These are phyloP conservation scores for Sitobion miscanthi DNA, from an alignment of 1,140 invertebrate species.

Conservation along the genomic window DNA sequence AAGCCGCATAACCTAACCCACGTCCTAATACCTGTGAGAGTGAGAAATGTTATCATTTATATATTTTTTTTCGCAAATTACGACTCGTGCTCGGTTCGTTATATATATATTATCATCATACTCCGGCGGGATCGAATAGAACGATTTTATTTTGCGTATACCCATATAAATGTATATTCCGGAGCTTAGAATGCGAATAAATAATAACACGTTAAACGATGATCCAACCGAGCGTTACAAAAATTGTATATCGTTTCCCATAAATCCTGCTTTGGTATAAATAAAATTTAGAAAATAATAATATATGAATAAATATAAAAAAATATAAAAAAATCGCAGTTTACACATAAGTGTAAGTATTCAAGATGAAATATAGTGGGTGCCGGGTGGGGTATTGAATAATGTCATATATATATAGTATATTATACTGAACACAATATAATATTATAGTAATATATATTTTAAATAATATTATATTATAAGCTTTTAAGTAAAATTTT, in stretches of 20 bases:
- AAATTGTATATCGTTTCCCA: neutral
- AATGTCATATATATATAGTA: neutral
- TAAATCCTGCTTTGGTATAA: neutral
- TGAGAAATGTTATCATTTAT: neutral
- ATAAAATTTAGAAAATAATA: too few relatives aligned
- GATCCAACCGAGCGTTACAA: neutral
- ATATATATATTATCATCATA: neutral
- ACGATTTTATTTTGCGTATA: neutral
- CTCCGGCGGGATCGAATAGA: neutral
- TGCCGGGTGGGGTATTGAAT: neutral
- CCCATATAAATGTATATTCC: neutral
- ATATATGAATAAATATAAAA: neutral
- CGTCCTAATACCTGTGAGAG: neutral
- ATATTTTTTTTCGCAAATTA: neutral
- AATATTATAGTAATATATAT: neutral
- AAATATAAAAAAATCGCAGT: neutral
- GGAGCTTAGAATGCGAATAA: neutral
- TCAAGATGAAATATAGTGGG: neutral
- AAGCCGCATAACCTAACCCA: neutral
- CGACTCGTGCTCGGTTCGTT: neutral
- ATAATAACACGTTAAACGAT: neutral
- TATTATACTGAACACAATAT: neutral
- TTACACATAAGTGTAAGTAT: neutral
- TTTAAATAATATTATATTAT: neutral
- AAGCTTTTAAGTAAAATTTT: neutral